phyloP scores from a whole-genome alignment of 2,113 vertebrate genomes.

The Cebus imitator region DNA sequence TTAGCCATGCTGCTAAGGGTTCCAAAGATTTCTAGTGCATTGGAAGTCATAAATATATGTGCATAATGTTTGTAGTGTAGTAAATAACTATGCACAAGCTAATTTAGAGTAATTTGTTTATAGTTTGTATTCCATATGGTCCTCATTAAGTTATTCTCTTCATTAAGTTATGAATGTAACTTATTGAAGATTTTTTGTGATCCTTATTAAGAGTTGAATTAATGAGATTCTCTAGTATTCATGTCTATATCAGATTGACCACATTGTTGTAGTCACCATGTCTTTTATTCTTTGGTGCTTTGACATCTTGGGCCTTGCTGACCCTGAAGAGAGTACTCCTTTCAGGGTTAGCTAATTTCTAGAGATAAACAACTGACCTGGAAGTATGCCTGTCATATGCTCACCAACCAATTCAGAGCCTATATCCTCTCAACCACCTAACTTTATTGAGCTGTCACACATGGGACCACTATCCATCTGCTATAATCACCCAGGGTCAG shows the following conservation, averaged over 20 bases:
- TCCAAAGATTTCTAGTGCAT: background rate
- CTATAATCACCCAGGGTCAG: background rate
- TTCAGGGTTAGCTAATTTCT: background rate
- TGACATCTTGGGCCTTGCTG: background rate
- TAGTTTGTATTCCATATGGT: background rate
- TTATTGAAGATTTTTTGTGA: background rate
- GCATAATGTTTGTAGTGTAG: background rate
- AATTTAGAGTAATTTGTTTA: constrained; percentile 37
- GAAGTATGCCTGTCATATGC: background rate
- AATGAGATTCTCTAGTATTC: background rate
- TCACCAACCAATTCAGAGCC: background rate
- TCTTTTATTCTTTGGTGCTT: background rate
- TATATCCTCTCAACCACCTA: too few species aligned
- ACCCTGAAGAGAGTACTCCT: background rate
- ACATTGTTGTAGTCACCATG: background rate
- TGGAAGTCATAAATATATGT: background rate
- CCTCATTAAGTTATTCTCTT: constrained; percentile 26
- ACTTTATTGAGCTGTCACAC: background rate
- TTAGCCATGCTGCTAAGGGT: background rate
- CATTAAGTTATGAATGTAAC: background rate
- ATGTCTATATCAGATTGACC: background rate
- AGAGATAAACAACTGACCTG: background rate
- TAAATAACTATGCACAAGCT: background rate
- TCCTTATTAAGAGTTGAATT: background rate
- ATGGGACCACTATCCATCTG: background rate